phyloP scores from a whole-genome alignment of 2,113 vertebrate species.

The Mustelus asterias region DNA sequence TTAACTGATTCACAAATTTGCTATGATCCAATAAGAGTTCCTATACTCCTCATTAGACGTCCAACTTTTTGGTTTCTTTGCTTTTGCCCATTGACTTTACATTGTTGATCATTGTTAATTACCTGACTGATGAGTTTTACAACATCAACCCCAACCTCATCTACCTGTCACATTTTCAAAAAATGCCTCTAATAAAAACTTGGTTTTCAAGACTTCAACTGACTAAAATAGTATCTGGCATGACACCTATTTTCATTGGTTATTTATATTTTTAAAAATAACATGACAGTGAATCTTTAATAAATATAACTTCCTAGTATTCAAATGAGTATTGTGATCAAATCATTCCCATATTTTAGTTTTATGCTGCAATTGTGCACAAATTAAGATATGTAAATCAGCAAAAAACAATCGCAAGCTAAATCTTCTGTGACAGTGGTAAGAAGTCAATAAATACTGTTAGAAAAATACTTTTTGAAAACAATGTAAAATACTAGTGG shows the following conservation, averaged over 20 bases:
- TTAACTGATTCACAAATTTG: background rate
- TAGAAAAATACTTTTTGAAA: background rate
- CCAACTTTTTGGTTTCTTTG: background rate
- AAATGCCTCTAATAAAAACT: background rate
- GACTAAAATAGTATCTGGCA: background rate
- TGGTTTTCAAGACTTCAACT: background rate
- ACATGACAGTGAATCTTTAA: no score
- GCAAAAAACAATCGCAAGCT: no score
- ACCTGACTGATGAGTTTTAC: background rate
- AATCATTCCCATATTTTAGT: background rate
- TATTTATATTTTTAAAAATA: background rate
- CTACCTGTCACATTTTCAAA: background rate
- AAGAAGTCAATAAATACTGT: background rate
- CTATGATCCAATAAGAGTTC: background rate
- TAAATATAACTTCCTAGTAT: background rate
- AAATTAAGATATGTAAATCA: no score
- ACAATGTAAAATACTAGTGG: background rate
- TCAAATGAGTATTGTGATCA: background rate
- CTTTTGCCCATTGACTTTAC: background rate
- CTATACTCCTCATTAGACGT: background rate
- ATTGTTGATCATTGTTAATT: background rate
- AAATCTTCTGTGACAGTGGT: no score
- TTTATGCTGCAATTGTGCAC: background rate
- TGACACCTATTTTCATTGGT: no score
- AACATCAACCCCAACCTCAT: no score